Conservation (phyloP, 1,140 invertebrate species). For the Papilio polytes region DNA sequence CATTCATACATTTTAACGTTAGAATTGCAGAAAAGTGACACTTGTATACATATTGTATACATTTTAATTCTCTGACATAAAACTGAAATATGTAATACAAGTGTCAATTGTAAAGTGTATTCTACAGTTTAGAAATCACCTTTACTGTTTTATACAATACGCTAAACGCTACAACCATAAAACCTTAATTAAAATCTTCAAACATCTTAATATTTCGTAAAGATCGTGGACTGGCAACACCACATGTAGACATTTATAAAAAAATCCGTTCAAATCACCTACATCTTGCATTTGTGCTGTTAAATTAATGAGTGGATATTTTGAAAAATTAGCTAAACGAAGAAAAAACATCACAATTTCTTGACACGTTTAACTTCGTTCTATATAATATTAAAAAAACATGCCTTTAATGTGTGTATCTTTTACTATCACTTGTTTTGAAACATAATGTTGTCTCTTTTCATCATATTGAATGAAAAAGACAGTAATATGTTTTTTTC, state of each 20-base stretch:
- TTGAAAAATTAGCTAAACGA: too few species aligned
- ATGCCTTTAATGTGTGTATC: too few species aligned
- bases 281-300: not conserved
- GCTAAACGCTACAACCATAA: slow-evolving; percentile 4
- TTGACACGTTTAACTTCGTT: too few species aligned
- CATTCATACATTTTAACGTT: not conserved
- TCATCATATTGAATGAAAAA: too few species aligned
- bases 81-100: not conserved
- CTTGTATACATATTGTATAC: not conserved
- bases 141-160: slow-evolving; percentile 17
- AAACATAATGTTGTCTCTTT: too few species aligned
- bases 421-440: too few species aligned
- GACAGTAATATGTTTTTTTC: not conserved
- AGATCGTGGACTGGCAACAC: slow-evolving; percentile 3
- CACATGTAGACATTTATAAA: not conserved
- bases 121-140: too few species aligned
- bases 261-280: not conserved
- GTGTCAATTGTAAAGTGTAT: not conserved
- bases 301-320: not conserved
- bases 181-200: slow-evolving; percentile 9
- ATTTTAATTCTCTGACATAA: not conserved
- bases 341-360: too few species aligned
- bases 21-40: not conserved
- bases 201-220: not conserved
- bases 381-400: too few species aligned